A percentile compares a stretch with the other conserved stretches of the same genome.
These are phyloP conservation scores for Rhombomys opimus DNA, from an alignment of 2,113 vertebrate species.

Conservation along the genomic window DNA sequence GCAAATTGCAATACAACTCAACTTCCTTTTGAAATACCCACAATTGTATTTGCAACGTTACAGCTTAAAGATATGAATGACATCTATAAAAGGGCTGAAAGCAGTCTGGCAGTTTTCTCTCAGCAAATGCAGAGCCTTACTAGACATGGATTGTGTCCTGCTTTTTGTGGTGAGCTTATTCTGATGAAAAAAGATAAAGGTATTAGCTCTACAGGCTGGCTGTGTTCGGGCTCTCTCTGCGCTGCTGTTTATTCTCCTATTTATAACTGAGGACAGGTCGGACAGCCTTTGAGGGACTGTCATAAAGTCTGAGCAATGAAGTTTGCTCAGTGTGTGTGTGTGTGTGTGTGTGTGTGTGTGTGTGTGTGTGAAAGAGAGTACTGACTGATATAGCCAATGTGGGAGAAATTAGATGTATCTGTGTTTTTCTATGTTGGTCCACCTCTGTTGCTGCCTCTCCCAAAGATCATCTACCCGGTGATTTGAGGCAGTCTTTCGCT, in stretches of 20 bases:
- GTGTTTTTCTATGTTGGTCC: background rate
- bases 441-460: background rate
- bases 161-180: background rate
- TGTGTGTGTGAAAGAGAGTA: background rate
- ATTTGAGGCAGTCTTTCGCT: background rate
- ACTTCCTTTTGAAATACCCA: background rate
- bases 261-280: background rate
- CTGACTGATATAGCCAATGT: too few relatives aligned
- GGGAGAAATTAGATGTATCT: background rate
- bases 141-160: background rate
- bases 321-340: background rate
- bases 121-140: background rate
- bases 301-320: background rate
- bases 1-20: conserved; percentile 31
- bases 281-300: background rate
- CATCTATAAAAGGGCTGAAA: background rate
- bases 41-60: background rate
- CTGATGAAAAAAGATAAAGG: background rate
- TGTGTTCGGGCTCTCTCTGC: background rate
- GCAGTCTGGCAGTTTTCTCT: background rate
- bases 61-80: background rate
- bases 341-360: background rate
- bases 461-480: background rate
- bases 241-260: background rate
- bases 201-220: background rate